phyloP scores from a whole-genome alignment of 2,888 invertebrate genomes.

The Phalera bucephala region DNA sequence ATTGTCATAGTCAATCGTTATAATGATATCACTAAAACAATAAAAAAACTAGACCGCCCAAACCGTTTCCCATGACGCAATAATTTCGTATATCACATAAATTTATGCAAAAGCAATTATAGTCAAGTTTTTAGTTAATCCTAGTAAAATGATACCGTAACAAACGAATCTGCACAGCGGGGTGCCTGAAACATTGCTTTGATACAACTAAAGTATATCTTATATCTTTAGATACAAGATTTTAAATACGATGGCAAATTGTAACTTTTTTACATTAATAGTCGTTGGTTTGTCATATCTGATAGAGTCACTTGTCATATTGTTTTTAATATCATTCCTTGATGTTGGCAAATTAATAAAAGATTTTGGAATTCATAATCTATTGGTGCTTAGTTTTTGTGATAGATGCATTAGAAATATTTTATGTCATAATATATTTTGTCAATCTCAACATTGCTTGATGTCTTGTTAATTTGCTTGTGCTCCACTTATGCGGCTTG shows the following conservation, averaged over 20 bases:
- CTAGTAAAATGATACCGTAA: conserved; percentile 26
- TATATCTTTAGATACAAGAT: not conserved
- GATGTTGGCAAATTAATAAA: conserved; percentile 30
- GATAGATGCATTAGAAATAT: too few species aligned
- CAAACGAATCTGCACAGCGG: conserved; percentile 32
- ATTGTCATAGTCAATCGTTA: conserved; percentile 3
- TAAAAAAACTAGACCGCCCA: conserved; percentile 53
- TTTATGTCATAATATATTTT: too few species aligned
- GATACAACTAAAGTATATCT: not conserved
- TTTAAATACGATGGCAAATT: not conserved
- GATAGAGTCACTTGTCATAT: conserved; percentile 32
- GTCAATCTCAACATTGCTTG: too few species aligned
- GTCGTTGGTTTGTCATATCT: conserved; percentile 29
- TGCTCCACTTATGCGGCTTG: too few species aligned
- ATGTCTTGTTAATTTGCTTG: too few species aligned
- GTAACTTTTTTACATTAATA: conserved; percentile 10
- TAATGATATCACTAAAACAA: conserved; percentile 18
- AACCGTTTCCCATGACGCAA: conserved; percentile 51
- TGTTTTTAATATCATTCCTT: conserved; percentile 27
- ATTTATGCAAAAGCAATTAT: conserved; percentile 60
- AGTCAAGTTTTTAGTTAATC: conserved; percentile 40
- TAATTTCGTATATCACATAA: conserved; percentile 41
- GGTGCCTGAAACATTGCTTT: conserved; percentile 17
- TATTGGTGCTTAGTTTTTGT: not conserved
- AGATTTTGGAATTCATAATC: conserved; percentile 2